Evolutionary conservation across 1,140 invertebrate genomes (phyloP).

Genomic region (Papilio polytes): DNA sequence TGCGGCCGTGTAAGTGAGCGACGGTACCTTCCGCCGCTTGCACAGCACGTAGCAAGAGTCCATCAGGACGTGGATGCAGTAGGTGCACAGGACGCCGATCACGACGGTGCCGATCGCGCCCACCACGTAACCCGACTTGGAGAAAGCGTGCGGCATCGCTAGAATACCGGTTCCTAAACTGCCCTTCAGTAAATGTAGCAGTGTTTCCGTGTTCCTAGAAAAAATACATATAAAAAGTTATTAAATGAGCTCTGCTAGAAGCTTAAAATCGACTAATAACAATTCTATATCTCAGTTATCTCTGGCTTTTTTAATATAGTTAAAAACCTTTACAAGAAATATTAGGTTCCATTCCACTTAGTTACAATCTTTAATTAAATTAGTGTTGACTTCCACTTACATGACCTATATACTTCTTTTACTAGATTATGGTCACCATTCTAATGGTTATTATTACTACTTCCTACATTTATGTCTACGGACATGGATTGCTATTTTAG

Average conservation of each 20-base stretch:
- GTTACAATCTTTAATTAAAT: no score
- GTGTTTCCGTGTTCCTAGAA: slow-evolving; percentile 86
- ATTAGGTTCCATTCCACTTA: not conserved
- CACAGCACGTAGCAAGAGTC: slow-evolving; percentile 81
- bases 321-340: not conserved
- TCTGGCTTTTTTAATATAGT: no score
- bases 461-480: not conserved
- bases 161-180: slow-evolving; percentile 91
- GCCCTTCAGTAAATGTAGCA: slow-evolving; percentile 88
- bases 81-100: slow-evolving; percentile 87
- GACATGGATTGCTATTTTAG: not conserved
- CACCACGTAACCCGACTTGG: slow-evolving; percentile 87
- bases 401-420: not conserved
- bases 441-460: not conserved
- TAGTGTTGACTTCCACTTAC: not conserved
- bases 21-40: slow-evolving; percentile 84
- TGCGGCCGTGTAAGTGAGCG: slow-evolving; percentile 88
- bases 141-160: slow-evolving; percentile 90
- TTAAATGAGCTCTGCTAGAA: not conserved
- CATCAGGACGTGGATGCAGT: slow-evolving; percentile 89
- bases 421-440: not conserved
- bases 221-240: slow-evolving; percentile 32
- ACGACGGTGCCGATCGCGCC: slow-evolving; percentile 85
- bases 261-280: not conserved
- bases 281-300: not conserved